Evolutionary conservation across 2,888 invertebrate genomes (phyloP), one percentile per base, ranked within the genome.

Genomic region (Phalera bucephala): DNA sequence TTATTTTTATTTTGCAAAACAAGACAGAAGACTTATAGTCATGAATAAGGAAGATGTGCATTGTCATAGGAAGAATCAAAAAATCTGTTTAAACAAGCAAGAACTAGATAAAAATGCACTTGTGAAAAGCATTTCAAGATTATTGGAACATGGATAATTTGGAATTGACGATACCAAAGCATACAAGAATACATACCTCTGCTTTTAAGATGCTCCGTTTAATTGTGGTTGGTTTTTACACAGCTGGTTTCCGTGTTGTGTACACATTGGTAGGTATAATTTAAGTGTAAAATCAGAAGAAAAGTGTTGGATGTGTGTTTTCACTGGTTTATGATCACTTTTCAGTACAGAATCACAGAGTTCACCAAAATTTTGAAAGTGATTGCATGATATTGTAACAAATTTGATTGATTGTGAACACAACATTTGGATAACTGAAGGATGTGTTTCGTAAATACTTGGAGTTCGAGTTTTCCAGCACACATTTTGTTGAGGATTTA

Each of bases 271-370:
- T 79, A 73, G 79, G 78, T 79, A 74, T 71, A 37, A 40, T 56
- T 46, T 50, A 43, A 59, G 48, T 56, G 51, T 53, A 52, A 46
- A 44, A 48, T 40, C 52, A 43, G 52, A 58, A 52, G 56, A 53
- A 19, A 28, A 54, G 57, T 56, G 42, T 62, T 72, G 72, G 67
- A 72, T 72, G 51, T 61, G 63, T 77, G 67, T 76, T 79, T 76
- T 80, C 82, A 84, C 83, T 70, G 72, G 80, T 81, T 79, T 85
- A 72, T 81, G 74, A 77, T 86, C 83, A 80, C 82, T 79, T 87
- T 87, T 86, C 85, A 86, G 86, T 86, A 79, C 62, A 56, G 65
- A 72, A 70, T 75, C 67, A 80, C 80, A 79, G 74, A 71, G 59
- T 72, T 75, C 82, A 86, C 80, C 73, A 72, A 72, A 40, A 45